These are phyloP conservation scores for Pyrgus malvae DNA, from an alignment of 2,888 invertebrate genomes.

Conservation along the genomic window DNA sequence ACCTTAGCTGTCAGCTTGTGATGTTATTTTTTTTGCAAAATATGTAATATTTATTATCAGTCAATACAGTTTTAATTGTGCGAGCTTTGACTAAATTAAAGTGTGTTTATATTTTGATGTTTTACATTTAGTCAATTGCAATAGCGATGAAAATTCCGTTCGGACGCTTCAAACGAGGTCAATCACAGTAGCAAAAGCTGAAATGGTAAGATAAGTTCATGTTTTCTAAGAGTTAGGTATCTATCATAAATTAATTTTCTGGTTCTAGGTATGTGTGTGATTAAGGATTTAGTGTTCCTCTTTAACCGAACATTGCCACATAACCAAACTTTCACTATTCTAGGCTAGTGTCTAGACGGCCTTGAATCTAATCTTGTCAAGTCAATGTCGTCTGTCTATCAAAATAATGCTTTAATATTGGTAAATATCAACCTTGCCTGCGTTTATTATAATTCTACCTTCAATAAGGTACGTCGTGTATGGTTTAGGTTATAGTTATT, in stretches of 20 bases:
- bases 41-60: no score
- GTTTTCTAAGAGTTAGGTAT: neutral
- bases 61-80: no score
- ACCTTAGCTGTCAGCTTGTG: slow-evolving; percentile 44
- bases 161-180: slow-evolving; percentile 36
- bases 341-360: slow-evolving; percentile 72
- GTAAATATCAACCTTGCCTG: no score
- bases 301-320: slow-evolving; percentile 38
- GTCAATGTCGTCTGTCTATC: slow-evolving; percentile 74
- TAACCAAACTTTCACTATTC: slow-evolving; percentile 71
- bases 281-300: neutral
- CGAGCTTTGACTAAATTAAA: slow-evolving; percentile 29
- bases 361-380: slow-evolving; percentile 80
- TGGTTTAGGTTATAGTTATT: no score
- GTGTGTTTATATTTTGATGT: slow-evolving; percentile 32
- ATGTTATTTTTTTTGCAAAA: slow-evolving; percentile 33
- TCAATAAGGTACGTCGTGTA: no score
- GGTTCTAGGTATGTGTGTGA: no score
- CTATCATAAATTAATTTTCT: neutral
- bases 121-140: slow-evolving; percentile 23
- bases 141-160: no score
- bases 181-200: slow-evolving; percentile 42
- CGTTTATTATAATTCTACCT: no score
- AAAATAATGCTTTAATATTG: slow-evolving; percentile 41
- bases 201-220: slow-evolving; percentile 44